Base-by-base conservation (phyloP, 2,113 vertebrate genomes). In the Gopherus flavomarginatus region DNA sequence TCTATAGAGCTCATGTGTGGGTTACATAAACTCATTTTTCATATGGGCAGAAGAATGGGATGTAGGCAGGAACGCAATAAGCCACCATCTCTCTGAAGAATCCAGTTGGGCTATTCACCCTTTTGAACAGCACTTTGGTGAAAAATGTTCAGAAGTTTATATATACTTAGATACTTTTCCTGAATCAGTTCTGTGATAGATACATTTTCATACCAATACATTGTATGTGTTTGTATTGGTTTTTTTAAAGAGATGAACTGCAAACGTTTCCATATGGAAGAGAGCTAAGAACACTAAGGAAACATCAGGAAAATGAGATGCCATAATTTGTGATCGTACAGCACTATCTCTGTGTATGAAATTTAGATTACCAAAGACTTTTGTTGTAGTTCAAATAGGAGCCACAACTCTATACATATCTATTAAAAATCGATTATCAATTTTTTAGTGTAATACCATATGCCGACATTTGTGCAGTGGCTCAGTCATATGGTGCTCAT, bases 201-300 rank as follows among this genome's bases (percentile, higher is more conserved):
- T 22, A 86, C 85, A 90, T 81, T 95, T 96, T 91, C 49, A 95
- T 90, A 91, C 93, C 89, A 96, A 94, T 92, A 87, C 22, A 72
- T 21, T 89, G 62, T 17, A 17, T 38, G 17, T 69, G 65, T n/a
- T 21, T 69, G 17, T 54, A 54, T 1, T 38, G 35, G 3, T 52
- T 94, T 87, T 94, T 52, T 82, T 38, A 3, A 72, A 72, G 35
- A 83, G 53, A 87, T 11, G 22, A 86, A 50, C 57, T 85, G 62
- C 52, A 90, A 62, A 86, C 38, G 54, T 90, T 57, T 96, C 44
- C 54, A 83, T 29, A 85, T 8, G 69, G 75, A 96, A 93, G 81
- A 87, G 38, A 86, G 50, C 27, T 86, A 93, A 95, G 92, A 97
- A 95, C 87, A 59, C 88, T 75, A 93, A 92, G 72, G 50, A 85